Conservation (phyloP, 2,797 vertebrate species). For the Xiphophorus birchmanni region DNA sequence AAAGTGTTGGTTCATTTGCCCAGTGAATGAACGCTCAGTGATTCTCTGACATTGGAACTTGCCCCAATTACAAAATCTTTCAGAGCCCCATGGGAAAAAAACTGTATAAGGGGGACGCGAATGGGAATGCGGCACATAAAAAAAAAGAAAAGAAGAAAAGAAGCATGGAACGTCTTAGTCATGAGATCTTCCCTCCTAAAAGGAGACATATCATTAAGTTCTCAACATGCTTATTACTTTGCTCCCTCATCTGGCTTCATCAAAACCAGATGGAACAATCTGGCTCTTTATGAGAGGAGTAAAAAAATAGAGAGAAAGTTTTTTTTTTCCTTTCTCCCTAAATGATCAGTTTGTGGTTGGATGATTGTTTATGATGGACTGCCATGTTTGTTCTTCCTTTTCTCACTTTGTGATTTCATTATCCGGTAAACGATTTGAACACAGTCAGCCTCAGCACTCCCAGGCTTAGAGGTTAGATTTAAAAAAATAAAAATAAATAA, state of each 20-base stretch:
- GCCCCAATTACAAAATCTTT: conserved; percentile 29
- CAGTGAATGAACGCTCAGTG: not conserved
- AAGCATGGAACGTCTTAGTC: conserved; percentile 76
- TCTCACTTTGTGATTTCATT: conserved; percentile 8
- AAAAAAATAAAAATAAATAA: no score
- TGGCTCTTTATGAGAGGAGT: conserved; percentile 32
- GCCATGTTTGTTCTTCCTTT: conserved; percentile 1
- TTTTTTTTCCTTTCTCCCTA: conserved; percentile 15
- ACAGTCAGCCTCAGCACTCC: not conserved
- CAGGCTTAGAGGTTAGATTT: not conserved
- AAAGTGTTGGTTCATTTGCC: not conserved
- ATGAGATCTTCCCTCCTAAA: conserved; percentile 62
- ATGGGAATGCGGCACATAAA: conserved; percentile 22
- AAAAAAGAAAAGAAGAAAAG: not conserved
- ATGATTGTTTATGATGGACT: conserved; percentile 18
- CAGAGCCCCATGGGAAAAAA: conserved; percentile 45
- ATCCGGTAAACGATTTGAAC: not conserved
- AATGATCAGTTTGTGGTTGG: conserved; percentile 38
- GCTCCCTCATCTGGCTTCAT: conserved; percentile 65
- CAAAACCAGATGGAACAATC: conserved; percentile 70
- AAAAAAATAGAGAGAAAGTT: conserved; percentile 33
- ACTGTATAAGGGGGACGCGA: conserved; percentile 26
- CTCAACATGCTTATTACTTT: conserved; percentile 77
- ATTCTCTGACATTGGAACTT: conserved; percentile 20
- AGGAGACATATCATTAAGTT: conserved; percentile 76